Evolutionary conservation across 2,797 vertebrate genomes (phyloP).

Genomic region (Limnodromus scolopaceus): DNA sequence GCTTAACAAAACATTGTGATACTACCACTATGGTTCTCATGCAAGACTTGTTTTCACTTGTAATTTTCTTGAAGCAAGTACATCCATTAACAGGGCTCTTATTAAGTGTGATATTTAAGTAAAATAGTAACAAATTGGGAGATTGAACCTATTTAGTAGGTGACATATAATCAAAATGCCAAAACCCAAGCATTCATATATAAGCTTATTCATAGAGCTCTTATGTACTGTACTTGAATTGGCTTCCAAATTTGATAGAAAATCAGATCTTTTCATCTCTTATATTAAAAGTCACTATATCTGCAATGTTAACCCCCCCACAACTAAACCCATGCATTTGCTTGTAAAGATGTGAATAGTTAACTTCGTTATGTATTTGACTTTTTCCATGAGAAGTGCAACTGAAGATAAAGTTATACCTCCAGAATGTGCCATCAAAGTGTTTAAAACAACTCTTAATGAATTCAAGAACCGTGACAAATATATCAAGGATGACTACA

Average conservation of each 20-base stretch:
- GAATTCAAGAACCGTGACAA: constrained; percentile 97
- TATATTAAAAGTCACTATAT: neutral
- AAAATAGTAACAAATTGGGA: neutral
- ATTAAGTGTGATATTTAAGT: neutral
- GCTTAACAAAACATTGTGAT: neutral
- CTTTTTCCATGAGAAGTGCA: constrained; percentile 48
- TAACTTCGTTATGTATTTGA: neutral
- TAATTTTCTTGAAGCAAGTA: neutral
- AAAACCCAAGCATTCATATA: neutral
- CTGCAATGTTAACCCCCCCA: neutral
- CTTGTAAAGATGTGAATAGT: neutral
- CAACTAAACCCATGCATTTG: neutral
- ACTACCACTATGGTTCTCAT: neutral
- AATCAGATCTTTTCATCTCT: neutral
- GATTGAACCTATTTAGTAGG: neutral
- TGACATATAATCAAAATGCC: neutral
- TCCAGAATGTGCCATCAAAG: constrained; percentile 93
- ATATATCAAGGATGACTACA: constrained; percentile 98
- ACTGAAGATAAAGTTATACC: constrained; percentile 85
- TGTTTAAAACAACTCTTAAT: constrained; percentile 97
- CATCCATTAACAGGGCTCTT: neutral
- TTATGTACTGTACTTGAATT: neutral
- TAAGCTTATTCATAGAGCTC: neutral
- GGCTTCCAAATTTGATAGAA: neutral
- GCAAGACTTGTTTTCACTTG: neutral